Percentiles rank a stretch among this genome's conserved stretches.
phyloP scores from a whole-genome alignment of 2,113 vertebrate species.

The Gymnorhina tibicen region DNA sequence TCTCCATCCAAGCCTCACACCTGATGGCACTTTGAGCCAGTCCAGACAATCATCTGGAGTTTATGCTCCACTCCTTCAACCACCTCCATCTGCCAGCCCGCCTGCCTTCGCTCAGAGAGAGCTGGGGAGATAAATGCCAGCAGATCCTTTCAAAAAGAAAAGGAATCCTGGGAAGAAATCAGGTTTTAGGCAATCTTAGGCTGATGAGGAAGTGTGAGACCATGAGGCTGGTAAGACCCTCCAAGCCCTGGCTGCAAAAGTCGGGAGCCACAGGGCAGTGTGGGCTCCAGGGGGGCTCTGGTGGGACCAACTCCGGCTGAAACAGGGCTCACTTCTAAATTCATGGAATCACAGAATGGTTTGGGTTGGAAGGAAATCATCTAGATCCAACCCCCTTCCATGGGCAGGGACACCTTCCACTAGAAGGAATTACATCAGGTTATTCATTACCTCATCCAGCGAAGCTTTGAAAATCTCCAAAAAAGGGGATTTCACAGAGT shows the following conservation, averaged over 20 bases:
- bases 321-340: background rate
- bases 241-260: background rate
- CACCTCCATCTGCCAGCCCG: background rate
- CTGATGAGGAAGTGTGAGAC: background rate
- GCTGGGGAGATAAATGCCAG: background rate
- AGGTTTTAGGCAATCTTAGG: background rate
- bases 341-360: background rate
- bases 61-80: background rate
- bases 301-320: background rate
- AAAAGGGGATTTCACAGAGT: background rate
- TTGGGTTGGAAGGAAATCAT: background rate
- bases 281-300: background rate
- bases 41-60: background rate
- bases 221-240: accelerated
- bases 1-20: conserved; percentile 40
- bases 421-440: background rate
- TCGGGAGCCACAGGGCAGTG: background rate
- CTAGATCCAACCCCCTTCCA: background rate
- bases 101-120: background rate
- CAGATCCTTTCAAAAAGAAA: background rate
- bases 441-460: background rate
- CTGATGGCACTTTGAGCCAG: conserved; percentile 37
- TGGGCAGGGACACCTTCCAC: background rate
- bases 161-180: background rate
- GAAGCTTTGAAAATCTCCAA: background rate